These are phyloP conservation scores for Steatornis caripensis DNA, from an alignment of 2,113 vertebrate genomes.

Conservation along the genomic window DNA sequence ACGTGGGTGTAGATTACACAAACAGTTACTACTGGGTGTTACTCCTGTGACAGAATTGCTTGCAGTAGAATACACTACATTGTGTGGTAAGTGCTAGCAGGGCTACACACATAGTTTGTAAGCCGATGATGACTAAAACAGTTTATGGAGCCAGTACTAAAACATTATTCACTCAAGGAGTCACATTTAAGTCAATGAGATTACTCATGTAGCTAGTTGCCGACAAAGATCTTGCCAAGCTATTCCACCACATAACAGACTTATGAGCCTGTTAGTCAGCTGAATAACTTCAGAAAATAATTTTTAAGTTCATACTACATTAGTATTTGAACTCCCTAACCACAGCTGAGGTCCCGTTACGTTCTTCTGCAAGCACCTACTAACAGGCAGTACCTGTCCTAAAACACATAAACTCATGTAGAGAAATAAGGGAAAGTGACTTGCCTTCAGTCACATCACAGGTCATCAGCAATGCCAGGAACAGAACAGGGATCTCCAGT, in stretches of 20 bases:
- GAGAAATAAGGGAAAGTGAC: not conserved
- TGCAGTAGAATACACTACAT: not conserved
- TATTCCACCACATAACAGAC: not conserved
- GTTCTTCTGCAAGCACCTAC: not conserved
- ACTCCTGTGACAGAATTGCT: not conserved
- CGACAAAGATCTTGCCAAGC: conserved; percentile 14
- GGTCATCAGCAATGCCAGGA: not conserved
- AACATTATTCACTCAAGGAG: conserved; percentile 12
- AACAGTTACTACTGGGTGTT: not conserved
- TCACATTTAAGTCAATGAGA: not conserved
- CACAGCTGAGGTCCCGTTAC: not conserved
- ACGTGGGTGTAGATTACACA: not conserved
- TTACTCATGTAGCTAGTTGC: not conserved
- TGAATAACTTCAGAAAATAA: not conserved
- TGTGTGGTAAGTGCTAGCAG: not conserved
- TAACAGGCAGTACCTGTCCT: not conserved
- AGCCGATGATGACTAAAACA: not conserved
- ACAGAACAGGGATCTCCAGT: not conserved
- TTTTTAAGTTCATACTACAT: not conserved
- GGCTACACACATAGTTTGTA: not conserved
- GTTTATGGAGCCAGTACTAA: not conserved
- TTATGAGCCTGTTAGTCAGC: not conserved
- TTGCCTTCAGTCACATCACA: not conserved
- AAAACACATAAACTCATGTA: not conserved
- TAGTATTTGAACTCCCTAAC: not conserved